Conservation (phyloP, 2,797 vertebrate genomes). For the Sparidentex hasta region DNA sequence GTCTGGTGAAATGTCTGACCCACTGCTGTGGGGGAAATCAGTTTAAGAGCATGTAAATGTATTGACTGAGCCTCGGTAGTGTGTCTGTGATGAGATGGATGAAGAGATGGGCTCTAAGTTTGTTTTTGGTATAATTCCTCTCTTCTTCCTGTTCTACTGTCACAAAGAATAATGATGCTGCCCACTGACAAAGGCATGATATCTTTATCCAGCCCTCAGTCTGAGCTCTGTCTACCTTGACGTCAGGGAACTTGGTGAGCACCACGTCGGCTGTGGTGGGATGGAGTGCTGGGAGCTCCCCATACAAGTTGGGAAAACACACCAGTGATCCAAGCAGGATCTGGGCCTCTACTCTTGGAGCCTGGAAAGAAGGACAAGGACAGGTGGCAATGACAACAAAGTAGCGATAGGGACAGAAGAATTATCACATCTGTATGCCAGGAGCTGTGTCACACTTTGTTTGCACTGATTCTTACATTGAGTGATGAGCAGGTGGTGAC, state of each 20-base stretch:
- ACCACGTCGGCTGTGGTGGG: slow-evolving; percentile 93
- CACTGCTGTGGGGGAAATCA: not conserved
- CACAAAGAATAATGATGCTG: not conserved
- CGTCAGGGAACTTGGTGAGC: slow-evolving; percentile 94
- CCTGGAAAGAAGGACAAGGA: slow-evolving; percentile 76
- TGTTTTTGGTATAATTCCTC: not conserved
- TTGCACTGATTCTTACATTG: slow-evolving; percentile 87
- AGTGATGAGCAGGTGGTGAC: slow-evolving; percentile 96
- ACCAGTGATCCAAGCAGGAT: slow-evolving; percentile 97
- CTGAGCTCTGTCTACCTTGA: slow-evolving; percentile 86
- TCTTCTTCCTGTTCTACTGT: not conserved
- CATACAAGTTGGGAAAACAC: slow-evolving; percentile 96
- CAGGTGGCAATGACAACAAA: not conserved
- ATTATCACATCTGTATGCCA: not conserved
- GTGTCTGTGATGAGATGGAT: not conserved
- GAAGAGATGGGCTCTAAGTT: too few species aligned
- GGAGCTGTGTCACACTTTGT: not conserved
- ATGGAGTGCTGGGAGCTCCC: slow-evolving; percentile 94
- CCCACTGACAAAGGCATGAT: not conserved
- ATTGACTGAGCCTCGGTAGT: not conserved
- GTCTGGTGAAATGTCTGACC: slow-evolving; percentile 3
- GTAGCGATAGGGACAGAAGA: not conserved
- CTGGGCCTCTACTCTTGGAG: slow-evolving; percentile 97
- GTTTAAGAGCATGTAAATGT: not conserved
- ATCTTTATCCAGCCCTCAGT: not conserved